Evolutionary conservation across 1,140 invertebrate genomes (phyloP), one percentile per base, ranked within the genome.

Genomic region (Apis florea): DNA sequence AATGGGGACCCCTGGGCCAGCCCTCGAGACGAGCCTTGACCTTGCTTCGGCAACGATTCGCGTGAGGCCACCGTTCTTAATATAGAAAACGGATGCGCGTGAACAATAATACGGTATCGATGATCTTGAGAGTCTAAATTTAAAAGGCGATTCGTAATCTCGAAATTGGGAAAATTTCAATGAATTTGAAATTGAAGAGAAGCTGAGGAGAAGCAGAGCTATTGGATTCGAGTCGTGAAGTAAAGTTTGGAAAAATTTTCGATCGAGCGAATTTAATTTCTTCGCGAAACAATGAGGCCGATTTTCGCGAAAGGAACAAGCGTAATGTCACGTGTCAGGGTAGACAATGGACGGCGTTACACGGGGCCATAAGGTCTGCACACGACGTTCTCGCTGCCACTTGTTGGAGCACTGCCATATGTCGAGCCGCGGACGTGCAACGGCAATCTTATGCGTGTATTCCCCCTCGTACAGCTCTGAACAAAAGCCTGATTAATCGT

Each of bases 331-430:
- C 70, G 78, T 53, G 78, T 80, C 78, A 56, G n/a, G 15, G 31
- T 51, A 66, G 59, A 80, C 78, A 74, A 80, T 80, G 61, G 70
- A 80, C 70, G 78, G 19, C 70, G 78, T 56, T n/a, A 40, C 53
- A 67, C 54, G 49, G 53, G 70, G 56, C 69, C 69, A 73, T 73
- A 79, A 82, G 56, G 56, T 47, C 49, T 13, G 17, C 68, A 61
- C 66, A 64, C 79, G 53, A 79, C 83, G 84, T 74, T 84, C 88
- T 84, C 79, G 84, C 85, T 79, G 81, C 90, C 92, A 92, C 92
- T 93, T 93, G 92, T 93, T 92, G 91, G 90, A 92, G 90, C 84
- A 90, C 78, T 88, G 89, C 90, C 90, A 90, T 91, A 88, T 90
- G 90, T 86, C 84, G 84, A 69, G 51, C 59, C 49, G 47, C 26